A percentile compares a stretch with the other conserved stretches of the same genome.
Conservation (phyloP, 2,113 vertebrate genomes). For the Chloropsis cyanopogon region DNA sequence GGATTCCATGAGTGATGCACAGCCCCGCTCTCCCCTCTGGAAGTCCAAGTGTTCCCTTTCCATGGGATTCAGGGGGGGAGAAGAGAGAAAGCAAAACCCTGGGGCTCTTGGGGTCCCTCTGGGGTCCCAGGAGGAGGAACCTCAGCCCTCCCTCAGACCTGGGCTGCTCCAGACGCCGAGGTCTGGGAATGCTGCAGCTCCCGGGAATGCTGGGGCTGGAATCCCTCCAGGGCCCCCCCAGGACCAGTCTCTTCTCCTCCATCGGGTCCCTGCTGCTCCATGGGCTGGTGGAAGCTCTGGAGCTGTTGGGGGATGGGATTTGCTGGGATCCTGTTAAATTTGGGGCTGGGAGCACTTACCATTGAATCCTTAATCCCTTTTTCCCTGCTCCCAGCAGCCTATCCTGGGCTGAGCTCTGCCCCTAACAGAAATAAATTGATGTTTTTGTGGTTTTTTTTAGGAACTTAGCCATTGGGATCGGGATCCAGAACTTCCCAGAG, state of each 20-base stretch:
- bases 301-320: neutral
- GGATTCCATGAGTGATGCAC: too few relatives aligned
- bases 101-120: neutral
- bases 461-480: slow-evolving; percentile 93
- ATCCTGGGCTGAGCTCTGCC: neutral
- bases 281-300: neutral
- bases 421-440: neutral
- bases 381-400: neutral
- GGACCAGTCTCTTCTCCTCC: neutral
- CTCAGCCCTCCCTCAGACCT: rapidly evolving
- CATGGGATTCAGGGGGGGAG: neutral
- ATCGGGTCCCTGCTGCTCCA: neutral
- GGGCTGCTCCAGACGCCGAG: rapidly evolving
- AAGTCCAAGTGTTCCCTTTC: neutral
- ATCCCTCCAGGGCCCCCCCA: neutral
- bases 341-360: neutral
- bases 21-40: neutral
- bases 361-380: neutral
- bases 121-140: neutral
- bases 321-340: neutral
- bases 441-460: slow-evolving; percentile 53
- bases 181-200: neutral
- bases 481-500: slow-evolving; percentile 98
- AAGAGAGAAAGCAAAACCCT: too few relatives aligned
- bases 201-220: rapidly evolving